Base-by-base conservation (phyloP, 2,888 invertebrate species). In the Ischnura elegans region DNA sequence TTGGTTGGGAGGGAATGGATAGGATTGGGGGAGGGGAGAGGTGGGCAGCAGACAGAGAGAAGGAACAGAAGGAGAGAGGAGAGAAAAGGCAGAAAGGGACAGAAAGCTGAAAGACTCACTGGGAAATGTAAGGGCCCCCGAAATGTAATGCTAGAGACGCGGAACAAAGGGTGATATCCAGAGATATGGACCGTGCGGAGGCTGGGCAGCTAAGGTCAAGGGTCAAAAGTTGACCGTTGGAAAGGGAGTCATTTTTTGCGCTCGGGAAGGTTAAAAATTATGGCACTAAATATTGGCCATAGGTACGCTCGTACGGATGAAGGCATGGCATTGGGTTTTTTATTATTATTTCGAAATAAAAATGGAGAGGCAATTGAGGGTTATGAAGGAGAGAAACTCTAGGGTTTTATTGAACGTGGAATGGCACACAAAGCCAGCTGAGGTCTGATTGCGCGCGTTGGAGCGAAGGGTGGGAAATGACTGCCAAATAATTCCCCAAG, bases 1-100 rank as follows among this genome's bases (percentile, higher is more conserved):
- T 76, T 76, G 76, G 76, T 36, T 76, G 76, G 76, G 76, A 76
- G 76, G 76, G 76, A 76, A 76, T 76, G 76, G 76, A 76, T 76
- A 36, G 76, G 76, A 76, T 29, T 36, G 76, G 36, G 76, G 36
- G 76, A 61, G 55, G 55, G 55, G 3, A 21, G 55, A 25, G 25
- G 25, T 25, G 8, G 61, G 61, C 3, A 2, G 51, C 19, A 61
- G 61, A 25, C 25, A 66, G 21, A 66, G 66, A 76, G 76, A 13
- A 16, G 36, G 61, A 61, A n/a, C 1, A 76, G 76, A 36, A 36
- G 36, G 13, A 76, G 25, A 13, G 76, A 25, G 2, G 3, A 29
- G 76, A 36, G 36, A 13, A 5, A 36, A 76, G 16, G 8, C 29
- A 76, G 16, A 76, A 2, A 36, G 76, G 25, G 76, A 36, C 76